Evolutionary conservation across 1,140 invertebrate genomes (phyloP).

Genomic region (Cecropterus lyciades): DNA sequence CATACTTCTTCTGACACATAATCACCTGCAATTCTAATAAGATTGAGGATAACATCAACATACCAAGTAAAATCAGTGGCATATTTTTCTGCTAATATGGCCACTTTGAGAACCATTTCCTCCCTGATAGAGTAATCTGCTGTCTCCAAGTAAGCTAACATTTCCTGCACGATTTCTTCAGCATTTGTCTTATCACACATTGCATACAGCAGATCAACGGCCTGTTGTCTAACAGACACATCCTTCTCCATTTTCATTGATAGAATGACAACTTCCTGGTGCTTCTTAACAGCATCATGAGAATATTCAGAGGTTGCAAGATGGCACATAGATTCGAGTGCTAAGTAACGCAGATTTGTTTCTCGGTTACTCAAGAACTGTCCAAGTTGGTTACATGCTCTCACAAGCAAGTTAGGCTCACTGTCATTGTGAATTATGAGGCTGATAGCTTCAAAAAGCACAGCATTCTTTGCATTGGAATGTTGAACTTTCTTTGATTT

Average conservation of each 20-base stretch:
- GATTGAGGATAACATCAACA: constrained; percentile 99
- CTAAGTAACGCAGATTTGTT: constrained; percentile 98
- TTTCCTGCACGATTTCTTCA: constrained; percentile 99
- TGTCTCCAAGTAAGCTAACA: constrained; percentile 99
- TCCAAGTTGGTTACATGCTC: constrained; percentile 99
- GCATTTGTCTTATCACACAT: constrained; percentile 99
- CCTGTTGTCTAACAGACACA: constrained; percentile 98
- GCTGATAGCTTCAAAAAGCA: constrained; percentile 99
- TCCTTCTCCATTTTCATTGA: constrained; percentile 99
- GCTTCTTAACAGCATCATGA: constrained; percentile 99
- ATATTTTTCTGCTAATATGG: constrained; percentile 99
- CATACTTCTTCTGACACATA: constrained; percentile 99
- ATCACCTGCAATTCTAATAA: constrained; percentile 99
- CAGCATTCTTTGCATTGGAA: constrained; percentile 99
- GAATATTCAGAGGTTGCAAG: constrained; percentile 99
- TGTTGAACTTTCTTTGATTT: constrained; percentile 99
- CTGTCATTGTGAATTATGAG: constrained; percentile 99
- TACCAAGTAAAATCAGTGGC: constrained; percentile 99
- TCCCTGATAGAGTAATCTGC: constrained; percentile 99
- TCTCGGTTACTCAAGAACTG: constrained; percentile 99
- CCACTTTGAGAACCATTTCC: constrained; percentile 99
- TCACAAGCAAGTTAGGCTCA: constrained; percentile 98
- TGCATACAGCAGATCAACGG: constrained; percentile 99
- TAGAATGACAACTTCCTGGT: constrained; percentile 99
- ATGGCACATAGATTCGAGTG: constrained; percentile 99